These are phyloP conservation scores for Neolamprologus cancellatus DNA, from an alignment of 2,113 vertebrate genomes.

Conservation along the genomic window DNA sequence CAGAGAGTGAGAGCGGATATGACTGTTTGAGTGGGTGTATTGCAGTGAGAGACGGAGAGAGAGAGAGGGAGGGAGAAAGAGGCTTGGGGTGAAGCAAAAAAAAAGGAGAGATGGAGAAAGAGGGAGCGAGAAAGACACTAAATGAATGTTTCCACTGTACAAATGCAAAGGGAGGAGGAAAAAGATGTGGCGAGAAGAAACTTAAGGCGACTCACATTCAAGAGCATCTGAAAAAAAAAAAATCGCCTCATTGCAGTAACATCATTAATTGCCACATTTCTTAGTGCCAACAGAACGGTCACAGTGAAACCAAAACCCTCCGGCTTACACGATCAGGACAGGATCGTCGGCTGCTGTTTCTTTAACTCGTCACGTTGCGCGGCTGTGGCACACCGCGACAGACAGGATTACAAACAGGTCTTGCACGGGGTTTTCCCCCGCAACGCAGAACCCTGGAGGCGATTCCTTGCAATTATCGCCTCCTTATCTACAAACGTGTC, in stretches of 20 bases:
- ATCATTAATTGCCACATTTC: neutral
- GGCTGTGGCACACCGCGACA: neutral
- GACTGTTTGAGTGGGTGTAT: constrained; percentile 71
- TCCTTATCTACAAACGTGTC: constrained; percentile 16
- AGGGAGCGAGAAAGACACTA: constrained; percentile 24
- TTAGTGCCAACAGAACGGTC: neutral
- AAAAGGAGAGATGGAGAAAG: constrained; percentile 32
- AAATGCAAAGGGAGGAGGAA: neutral
- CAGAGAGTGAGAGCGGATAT: constrained; percentile 66
- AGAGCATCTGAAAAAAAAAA: neutral
- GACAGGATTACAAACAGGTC: constrained; percentile 50
- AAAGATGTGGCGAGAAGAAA: neutral
- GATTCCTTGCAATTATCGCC: constrained; percentile 10
- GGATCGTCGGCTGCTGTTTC: neutral
- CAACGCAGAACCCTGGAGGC: constrained; percentile 1
- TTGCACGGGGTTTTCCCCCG: constrained; percentile 31
- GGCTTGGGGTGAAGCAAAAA: constrained; percentile 8
- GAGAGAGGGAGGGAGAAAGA: neutral
- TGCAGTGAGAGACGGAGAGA: constrained; percentile 35
- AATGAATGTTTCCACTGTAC: constrained; percentile 59
- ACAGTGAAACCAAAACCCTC: neutral
- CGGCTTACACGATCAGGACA: neutral
- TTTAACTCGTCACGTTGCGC: neutral
- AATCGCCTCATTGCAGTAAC: neutral
- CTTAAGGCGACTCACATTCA: neutral